Base-by-base conservation (phyloP, 2,888 invertebrate species). In the Venustoraphidia nigricollis region DNA sequence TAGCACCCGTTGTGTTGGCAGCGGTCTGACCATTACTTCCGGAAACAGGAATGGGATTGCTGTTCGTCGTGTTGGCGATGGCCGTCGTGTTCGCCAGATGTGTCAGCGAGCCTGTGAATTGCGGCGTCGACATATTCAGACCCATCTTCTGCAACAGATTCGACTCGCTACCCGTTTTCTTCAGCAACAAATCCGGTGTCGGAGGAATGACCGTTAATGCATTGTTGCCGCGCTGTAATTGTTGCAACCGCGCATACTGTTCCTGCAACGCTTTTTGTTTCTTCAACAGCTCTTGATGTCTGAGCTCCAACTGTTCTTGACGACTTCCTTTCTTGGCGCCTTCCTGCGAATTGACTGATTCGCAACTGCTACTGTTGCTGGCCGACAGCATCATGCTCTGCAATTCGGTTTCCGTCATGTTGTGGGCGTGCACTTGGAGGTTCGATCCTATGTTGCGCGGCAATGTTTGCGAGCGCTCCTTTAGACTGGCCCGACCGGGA, bases 211-310 rank as follows among this genome's bases (percentile, higher is more conserved):
- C 72, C 10, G 79, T 73, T 45, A 77, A 60, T 3, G 81, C 73
- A 36, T 82, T 77, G 1, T 81, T 80, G 55, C 83, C 81, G 55
- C 88, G 76, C 62, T 91, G 91, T 54, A 92, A 75, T 68, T 88
- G 85, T 63, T 93, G 92, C 50, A 93, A 68, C 17, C 92, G 76
- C 13, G 89, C 86, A 65, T 92, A 93, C 62, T 93, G 93, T 59
- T 93, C 92, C 63, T 93, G 92, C 14, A 93, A 70, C 13, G 88
- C 83, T 57, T 82, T 83, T 62, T 93, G 93, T 59, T 92, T 91
- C 54, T 85, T 80, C 10, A 93, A 68, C 27, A 93, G 70, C 61
- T 93, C 92, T 62, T 90, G 88, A 62, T 93, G 93, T 5, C 92
- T 77, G 60, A 85, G 83, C 62, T 92, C 92, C 46, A 93, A 71